phyloP scores from a whole-genome alignment of 2,113 vertebrate species.

The Hippotragus niger region DNA sequence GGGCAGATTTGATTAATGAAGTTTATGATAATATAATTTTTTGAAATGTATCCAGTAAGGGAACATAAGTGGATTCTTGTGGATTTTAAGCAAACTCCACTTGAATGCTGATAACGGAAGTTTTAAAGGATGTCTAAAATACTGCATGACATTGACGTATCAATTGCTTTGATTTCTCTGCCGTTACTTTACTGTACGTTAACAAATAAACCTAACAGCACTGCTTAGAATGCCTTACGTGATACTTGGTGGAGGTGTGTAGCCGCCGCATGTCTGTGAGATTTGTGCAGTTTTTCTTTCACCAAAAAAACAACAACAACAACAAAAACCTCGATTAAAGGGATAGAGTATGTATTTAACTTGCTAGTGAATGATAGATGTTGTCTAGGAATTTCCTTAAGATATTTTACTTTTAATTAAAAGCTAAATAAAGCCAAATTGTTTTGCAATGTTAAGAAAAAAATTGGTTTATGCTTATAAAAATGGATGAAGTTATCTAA shows the following conservation, averaged over 20 bases:
- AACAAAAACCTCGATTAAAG: slow-evolving; percentile 54
- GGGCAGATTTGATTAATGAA: slow-evolving; percentile 57
- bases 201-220: slow-evolving; percentile 62
- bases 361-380: slow-evolving; percentile 80
- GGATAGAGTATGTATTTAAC: slow-evolving; percentile 74
- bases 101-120: slow-evolving; percentile 68
- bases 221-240: slow-evolving; percentile 71
- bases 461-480: slow-evolving; percentile 93
- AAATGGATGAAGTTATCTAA: slow-evolving; percentile 96
- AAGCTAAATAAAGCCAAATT: slow-evolving; percentile 86
- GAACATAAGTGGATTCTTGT: slow-evolving; percentile 48
- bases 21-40: slow-evolving; percentile 53
- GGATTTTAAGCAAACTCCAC: slow-evolving; percentile 67
- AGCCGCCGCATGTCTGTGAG: slow-evolving; percentile 74
- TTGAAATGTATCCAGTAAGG: slow-evolving; percentile 55
- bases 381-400: slow-evolving; percentile 82
- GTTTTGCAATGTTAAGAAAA: slow-evolving; percentile 89
- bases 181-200: slow-evolving; percentile 70
- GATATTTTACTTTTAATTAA: slow-evolving; percentile 85
- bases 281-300: slow-evolving; percentile 67
- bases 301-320: slow-evolving; percentile 21
- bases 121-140: slow-evolving; percentile 72
- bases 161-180: slow-evolving; percentile 77
- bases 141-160: slow-evolving; percentile 77
- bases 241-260: slow-evolving; percentile 71